Base-by-base conservation (phyloP, 1,140 invertebrate genomes). In the Olivierus martensii region DNA sequence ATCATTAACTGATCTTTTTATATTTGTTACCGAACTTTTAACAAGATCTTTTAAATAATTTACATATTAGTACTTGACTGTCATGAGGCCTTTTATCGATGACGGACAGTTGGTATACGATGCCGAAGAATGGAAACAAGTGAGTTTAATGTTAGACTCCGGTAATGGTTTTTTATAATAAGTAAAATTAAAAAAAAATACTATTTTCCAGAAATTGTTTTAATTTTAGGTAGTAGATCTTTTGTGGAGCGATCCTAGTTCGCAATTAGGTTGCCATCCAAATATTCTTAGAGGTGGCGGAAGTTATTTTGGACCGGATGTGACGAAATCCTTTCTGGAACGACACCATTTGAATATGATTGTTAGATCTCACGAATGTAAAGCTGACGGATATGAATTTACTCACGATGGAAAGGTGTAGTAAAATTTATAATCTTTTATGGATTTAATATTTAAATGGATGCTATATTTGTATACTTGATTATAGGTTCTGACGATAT, bases 341-440 rank as follows among this genome's bases (percentile, higher is more conserved):
- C 77, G 78, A 61, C 78, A 91, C 67, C 78, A 81, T 53, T 71
- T 91, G 5, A 72, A 77, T 51, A 77, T 83, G 59, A 67, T 94
- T 2, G 80, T 94, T 18, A 73, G 90, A 38, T 91, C 87, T 11
- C 90, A 94, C 65, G 88, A 94, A 68, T 94, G 90, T 67, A 93
- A 93, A 72, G 77, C 80, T 1, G 84, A 87, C 36, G 90, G 90
- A 2, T 91, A 87, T 65, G 88, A 93, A 68, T 79, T 85, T 50
- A 77, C 78, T 21, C 90, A 94, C 62, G 76, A 82, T 63, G 79
- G 83, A 52, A 81, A 82, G 71, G 84, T 88, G 66, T 68, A 46
- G 3, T 55, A n/a, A n/a, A n/a, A n/a, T n/a, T n/a, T n/a, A 55
- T 47, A 53, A 12, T 34, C 9, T n/a, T 15, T 14, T 14, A 51